Evolutionary conservation across 2,113 vertebrate species (phyloP), one percentile per base, ranked within the genome.

Genomic region (Aphelocoma coerulescens): DNA sequence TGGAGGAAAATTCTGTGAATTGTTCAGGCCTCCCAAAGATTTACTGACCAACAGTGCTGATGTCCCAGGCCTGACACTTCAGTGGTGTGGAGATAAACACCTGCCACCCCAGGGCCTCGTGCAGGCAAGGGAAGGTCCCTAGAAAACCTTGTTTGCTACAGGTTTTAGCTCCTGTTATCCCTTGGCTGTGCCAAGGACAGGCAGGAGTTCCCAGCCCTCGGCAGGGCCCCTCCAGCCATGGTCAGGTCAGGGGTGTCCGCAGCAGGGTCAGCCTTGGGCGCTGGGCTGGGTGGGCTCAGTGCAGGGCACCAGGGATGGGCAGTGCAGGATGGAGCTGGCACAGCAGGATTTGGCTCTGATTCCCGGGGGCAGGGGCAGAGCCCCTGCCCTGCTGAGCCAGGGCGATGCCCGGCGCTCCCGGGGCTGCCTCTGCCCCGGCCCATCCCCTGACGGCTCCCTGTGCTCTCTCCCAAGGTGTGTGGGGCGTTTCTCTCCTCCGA

Each of bases 401-500:
- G 9, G 23, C 1, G 0, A 8, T 9, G 35, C 52, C 16, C 0
- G 0, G 16, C 4, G 1, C 37, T 75, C 19, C 57, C 14, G 51
- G 49, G 23, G 33, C 49, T 69, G 20, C 5, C 46, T 59, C 66
- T 35, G 30, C 24, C 28, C 35, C 33, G 4, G 32, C 18, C 6
- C 3, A 2, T 12, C 5, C 26, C 75, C 83, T 77, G 41, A 89
- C 1, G 5, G 37, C 35, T 59, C 65, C 44, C 73, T 17, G 32
- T 66, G 66, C 81, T 96, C 87, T 91, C 77, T 94, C 74, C 21
- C 0, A 22, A 97, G 98, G 98, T 99, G 23, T 99, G 98, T 16
- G 98, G 99, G 39, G 98, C 98, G 0, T 99, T 98, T 89, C 97
- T 99, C 73, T 98, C 99, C 54, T 98, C 98, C 1, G 98, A 99